A percentile compares a stretch with the other conserved stretches of the same genome.
Conservation (phyloP, 2,113 vertebrate genomes). For the Marmota flaviventris region DNA sequence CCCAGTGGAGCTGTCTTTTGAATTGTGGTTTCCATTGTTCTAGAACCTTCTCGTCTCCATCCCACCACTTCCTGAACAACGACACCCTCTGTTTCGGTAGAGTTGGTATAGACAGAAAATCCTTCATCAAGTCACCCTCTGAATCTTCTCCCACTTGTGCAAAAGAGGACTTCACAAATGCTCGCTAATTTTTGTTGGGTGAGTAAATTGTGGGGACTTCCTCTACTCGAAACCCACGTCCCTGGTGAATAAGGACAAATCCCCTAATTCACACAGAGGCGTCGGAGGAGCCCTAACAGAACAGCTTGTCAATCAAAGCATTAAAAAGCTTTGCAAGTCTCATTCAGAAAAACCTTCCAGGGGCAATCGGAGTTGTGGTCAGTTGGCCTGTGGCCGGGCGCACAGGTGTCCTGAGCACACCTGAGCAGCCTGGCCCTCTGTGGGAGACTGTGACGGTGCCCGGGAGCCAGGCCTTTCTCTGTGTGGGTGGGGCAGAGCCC, state of each 20-base stretch:
- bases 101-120: not conserved
- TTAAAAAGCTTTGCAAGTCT: not conserved
- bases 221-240: not conserved
- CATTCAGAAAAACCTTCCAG: accelerated
- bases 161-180: slow-evolving; percentile 29
- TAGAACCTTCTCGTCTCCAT: not conserved
- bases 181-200: slow-evolving; percentile 35
- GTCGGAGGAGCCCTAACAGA: not conserved
- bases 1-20: slow-evolving; percentile 39
- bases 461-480: accelerated
- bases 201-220: not conserved
- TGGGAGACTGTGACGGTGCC: not conserved
- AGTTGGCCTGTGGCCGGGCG: accelerated
- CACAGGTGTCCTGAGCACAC: too few relatives aligned
- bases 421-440: accelerated
- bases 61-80: not conserved
- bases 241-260: slow-evolving; percentile 35
- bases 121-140: not conserved
- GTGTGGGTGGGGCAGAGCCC: not conserved
- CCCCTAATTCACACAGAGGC: not conserved
- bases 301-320: not conserved
- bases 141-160: not conserved
- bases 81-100: slow-evolving; percentile 33
- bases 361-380: accelerated
- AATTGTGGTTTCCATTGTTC: slow-evolving; percentile 25